Evolutionary conservation across 2,797 vertebrate species (phyloP).

Genomic region (Alca torda): DNA sequence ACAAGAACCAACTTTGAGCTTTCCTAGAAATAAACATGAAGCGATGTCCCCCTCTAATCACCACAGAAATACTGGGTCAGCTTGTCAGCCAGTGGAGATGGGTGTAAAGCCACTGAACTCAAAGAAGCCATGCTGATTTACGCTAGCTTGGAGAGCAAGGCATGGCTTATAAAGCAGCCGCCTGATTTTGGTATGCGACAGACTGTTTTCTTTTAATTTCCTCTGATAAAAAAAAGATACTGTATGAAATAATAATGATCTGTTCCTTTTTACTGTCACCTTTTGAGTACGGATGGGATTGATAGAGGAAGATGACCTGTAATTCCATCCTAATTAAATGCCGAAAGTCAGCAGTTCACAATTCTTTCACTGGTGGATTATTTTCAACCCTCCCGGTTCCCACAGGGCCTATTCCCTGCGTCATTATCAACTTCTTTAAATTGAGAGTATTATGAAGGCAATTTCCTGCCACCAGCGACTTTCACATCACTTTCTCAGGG

Average conservation of each 20-base stretch:
- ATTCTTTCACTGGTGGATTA: conserved; percentile 1
- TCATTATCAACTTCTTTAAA: conserved; percentile 47
- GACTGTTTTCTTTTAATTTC: conserved; percentile 22
- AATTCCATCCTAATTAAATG: conserved; percentile 42
- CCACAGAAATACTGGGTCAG: conserved; percentile 13
- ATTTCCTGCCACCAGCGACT: conserved; percentile 47
- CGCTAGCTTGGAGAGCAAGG: not conserved
- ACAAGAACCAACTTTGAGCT: conserved; percentile 36
- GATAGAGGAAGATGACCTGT: conserved; percentile 27
- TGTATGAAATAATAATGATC: conserved; percentile 25
- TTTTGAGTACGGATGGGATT: not conserved
- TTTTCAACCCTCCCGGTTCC: conserved; percentile 6
- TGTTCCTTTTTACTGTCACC: not conserved
- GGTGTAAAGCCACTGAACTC: not conserved
- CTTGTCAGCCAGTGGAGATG: not conserved
- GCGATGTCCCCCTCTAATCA: conserved; percentile 10
- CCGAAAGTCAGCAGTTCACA: conserved; percentile 16
- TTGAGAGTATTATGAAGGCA: conserved; percentile 53
- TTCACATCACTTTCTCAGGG: conserved; percentile 21
- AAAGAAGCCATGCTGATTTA: not conserved
- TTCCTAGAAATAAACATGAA: conserved; percentile 37
- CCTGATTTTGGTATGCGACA: not conserved
- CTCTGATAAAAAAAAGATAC: not conserved
- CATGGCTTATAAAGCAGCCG: not conserved
- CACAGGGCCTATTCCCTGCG: conserved; percentile 10